Evolutionary conservation across 1,140 invertebrate genomes (phyloP).

Genomic region (Laupala kohalensis): DNA sequence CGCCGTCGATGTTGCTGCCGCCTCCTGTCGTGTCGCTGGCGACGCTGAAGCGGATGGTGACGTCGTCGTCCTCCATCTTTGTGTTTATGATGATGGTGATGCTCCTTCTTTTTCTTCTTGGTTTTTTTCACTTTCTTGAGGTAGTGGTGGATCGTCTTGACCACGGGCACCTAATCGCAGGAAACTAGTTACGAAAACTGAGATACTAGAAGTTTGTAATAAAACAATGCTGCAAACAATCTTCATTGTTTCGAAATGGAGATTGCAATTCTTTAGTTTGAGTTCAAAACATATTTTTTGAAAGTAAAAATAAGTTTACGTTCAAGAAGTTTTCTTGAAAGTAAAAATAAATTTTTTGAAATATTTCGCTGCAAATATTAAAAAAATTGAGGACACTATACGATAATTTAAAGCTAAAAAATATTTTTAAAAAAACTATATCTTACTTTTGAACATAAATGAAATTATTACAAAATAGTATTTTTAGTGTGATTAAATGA

Average conservation of each 20-base stretch:
- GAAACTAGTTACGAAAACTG: no score
- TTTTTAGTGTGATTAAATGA: not conserved
- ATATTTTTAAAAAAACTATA: not conserved
- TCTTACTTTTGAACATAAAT: not conserved
- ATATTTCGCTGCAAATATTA: not conserved
- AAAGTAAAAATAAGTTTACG: not conserved
- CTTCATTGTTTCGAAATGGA: not conserved
- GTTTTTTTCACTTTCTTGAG: not conserved
- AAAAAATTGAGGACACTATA: not conserved
- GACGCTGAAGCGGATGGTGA: not conserved
- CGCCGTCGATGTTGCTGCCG: not conserved
- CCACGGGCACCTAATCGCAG: not conserved
- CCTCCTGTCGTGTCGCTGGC: not conserved
- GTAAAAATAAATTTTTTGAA: not conserved
- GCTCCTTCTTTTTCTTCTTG: not conserved
- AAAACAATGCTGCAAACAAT: not conserved
- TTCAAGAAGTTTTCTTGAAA: not conserved
- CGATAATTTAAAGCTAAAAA: not conserved
- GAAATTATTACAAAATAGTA: not conserved
- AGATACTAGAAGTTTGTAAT: not conserved
- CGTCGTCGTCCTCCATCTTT: no score
- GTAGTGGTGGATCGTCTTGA: not conserved
- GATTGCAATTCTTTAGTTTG: not conserved
- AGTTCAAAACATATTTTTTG: not conserved
- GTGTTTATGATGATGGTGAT: not conserved